Evolutionary conservation across 2,888 invertebrate species (phyloP).

Genomic region (Drosophila barbarae): DNA sequence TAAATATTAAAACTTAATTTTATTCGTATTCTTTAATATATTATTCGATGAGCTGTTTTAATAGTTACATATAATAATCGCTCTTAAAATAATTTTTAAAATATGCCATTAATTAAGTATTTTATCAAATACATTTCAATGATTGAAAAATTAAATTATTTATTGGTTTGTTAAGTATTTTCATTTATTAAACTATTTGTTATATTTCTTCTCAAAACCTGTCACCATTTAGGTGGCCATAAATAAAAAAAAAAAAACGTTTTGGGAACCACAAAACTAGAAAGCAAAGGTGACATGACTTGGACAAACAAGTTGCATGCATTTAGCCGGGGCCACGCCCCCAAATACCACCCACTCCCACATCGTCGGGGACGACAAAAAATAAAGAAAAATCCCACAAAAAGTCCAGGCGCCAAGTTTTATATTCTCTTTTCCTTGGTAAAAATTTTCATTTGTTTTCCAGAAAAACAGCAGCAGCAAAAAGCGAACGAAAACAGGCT

Average conservation of each 20-base stretch:
- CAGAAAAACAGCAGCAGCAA: slow-evolving; percentile 52
- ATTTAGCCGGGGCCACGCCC: slow-evolving; percentile 22
- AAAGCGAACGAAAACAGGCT: slow-evolving; percentile 51
- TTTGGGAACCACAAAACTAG: slow-evolving; percentile 36
- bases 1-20: not conserved
- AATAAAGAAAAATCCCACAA: slow-evolving; percentile 3
- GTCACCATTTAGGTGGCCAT: not conserved
- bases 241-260: slow-evolving; percentile 14
- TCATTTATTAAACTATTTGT: not conserved
- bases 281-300: slow-evolving; percentile 35
- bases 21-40: too few relatives aligned
- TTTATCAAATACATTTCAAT: not conserved
- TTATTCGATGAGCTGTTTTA: too few relatives aligned
- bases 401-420: slow-evolving; percentile 47
- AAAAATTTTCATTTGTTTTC: slow-evolving; percentile 61
- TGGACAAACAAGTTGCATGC: slow-evolving; percentile 45
- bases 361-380: not conserved
- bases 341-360: slow-evolving; percentile 3
- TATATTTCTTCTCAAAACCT: not conserved
- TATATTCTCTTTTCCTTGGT: slow-evolving; percentile 48
- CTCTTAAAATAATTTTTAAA: not conserved
- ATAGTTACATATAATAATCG: too few relatives aligned
- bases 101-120: not conserved
- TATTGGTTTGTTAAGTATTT: not conserved
- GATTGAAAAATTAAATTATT: too few relatives aligned